These are phyloP conservation scores for Hoplostethus mediterraneus DNA, from an alignment of 2,797 vertebrate species.

Conservation along the genomic window DNA sequence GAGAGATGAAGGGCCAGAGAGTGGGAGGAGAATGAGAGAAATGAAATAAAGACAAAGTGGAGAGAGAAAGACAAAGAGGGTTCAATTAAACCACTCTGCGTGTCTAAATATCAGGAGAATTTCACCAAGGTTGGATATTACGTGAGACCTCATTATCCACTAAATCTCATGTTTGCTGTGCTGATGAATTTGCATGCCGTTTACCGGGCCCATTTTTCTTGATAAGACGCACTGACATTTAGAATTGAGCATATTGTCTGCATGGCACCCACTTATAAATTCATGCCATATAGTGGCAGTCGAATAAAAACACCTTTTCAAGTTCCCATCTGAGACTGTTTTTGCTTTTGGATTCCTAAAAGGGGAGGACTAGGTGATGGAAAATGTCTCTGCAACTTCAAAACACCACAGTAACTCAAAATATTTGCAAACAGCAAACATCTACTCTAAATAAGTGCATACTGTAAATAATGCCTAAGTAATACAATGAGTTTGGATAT, in stretches of 20 bases:
- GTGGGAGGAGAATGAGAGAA: background rate
- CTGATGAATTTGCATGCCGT: slow-evolving; percentile 48
- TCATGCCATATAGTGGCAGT: slow-evolving; percentile 30
- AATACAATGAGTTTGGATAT: background rate
- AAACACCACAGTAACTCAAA: background rate
- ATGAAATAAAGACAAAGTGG: background rate
- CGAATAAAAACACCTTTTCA: slow-evolving; percentile 28
- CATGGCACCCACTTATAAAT: slow-evolving; percentile 39
- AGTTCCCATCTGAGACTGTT: slow-evolving; percentile 27
- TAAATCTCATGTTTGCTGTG: slow-evolving; percentile 9
- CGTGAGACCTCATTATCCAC: background rate
- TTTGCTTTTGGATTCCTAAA: slow-evolving; percentile 37
- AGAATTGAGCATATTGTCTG: slow-evolving; percentile 16
- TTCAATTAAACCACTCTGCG: background rate
- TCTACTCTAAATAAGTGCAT: background rate
- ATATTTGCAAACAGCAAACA: background rate
- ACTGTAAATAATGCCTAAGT: background rate
- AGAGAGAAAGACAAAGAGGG: background rate
- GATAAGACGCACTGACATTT: slow-evolving; percentile 57
- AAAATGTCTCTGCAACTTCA: background rate
- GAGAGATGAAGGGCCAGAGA: background rate
- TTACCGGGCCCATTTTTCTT: slow-evolving; percentile 45
- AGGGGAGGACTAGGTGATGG: slow-evolving; percentile 13
- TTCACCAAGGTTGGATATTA: background rate
- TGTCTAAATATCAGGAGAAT: background rate